Evolutionary conservation across 2,113 vertebrate genomes (phyloP).

Genomic region (Acanthisitta chloris): DNA sequence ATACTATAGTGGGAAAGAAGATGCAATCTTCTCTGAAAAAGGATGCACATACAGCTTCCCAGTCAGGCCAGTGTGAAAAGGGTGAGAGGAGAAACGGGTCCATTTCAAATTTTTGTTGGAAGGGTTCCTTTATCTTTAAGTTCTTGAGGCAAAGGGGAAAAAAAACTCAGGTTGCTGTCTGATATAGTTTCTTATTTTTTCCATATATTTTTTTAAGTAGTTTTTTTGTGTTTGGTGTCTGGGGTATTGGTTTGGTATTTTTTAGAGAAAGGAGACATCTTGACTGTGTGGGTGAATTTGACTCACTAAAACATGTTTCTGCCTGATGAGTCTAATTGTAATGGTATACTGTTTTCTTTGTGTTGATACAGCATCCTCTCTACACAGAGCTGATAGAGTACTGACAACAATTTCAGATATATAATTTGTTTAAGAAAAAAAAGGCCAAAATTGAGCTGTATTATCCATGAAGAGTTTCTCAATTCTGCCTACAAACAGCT

Average conservation of each 20-base stretch:
- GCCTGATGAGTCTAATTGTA: neutral
- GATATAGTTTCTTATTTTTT: neutral
- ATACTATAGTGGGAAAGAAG: neutral
- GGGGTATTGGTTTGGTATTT: neutral
- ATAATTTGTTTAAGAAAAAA: neutral
- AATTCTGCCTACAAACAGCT: neutral
- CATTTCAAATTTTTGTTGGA: neutral
- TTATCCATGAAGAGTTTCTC: neutral
- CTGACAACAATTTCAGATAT: neutral
- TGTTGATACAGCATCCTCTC: neutral
- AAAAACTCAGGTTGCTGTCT: neutral
- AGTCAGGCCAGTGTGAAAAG: neutral
- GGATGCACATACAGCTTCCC: neutral
- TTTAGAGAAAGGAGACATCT: neutral
- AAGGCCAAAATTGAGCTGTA: neutral
- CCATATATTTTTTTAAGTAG: no score
- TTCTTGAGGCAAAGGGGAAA: neutral
- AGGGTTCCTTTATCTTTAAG: neutral
- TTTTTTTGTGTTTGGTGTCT: neutral
- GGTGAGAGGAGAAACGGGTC: neutral
- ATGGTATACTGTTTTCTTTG: neutral
- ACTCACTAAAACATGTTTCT: neutral
- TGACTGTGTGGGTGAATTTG: neutral
- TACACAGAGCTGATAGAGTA: neutral
- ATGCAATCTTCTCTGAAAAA: neutral